These are phyloP conservation scores for Protula sp. DNA, from an alignment of 2,888 invertebrate species.

Conservation along the genomic window DNA sequence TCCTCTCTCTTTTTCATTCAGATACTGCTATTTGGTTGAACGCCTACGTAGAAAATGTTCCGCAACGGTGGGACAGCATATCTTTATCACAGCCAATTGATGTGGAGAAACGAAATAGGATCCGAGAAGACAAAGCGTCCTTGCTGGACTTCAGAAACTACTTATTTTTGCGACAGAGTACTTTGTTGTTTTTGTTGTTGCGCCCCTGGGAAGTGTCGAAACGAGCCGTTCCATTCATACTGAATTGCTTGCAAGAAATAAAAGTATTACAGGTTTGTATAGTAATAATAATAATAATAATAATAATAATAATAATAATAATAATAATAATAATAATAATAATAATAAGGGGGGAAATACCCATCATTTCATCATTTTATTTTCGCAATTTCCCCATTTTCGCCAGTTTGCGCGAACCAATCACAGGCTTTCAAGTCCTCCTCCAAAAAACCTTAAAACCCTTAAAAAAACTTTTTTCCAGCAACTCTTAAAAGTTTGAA, in stretches of 20 bases:
- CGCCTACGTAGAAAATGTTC: slow-evolving; percentile 28
- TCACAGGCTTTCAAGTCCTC: too few relatives aligned
- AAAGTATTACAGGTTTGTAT: slow-evolving; percentile 70
- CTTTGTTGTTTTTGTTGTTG: slow-evolving; percentile 61
- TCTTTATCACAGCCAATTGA: slow-evolving; percentile 53
- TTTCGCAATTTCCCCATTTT: too few relatives aligned
- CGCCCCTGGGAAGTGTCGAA: slow-evolving; percentile 86
- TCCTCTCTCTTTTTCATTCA: slow-evolving; percentile 39
- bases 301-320: too few relatives aligned
- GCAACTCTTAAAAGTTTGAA: too few relatives aligned
- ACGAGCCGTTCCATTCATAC: slow-evolving; percentile 81
- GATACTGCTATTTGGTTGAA: slow-evolving; percentile 81
- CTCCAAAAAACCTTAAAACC: too few relatives aligned
- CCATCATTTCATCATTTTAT: too few relatives aligned
- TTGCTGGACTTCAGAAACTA: slow-evolving; percentile 88
- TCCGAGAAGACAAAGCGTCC: slow-evolving; percentile 60
- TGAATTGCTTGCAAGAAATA: slow-evolving; percentile 81
- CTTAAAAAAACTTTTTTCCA: too few relatives aligned
- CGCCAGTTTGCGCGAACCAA: too few relatives aligned
- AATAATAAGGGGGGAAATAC: too few relatives aligned
- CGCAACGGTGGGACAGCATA: neutral
- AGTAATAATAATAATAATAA: too few relatives aligned
- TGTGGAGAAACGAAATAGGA: slow-evolving; percentile 42
- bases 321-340: too few relatives aligned
- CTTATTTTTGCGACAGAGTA: slow-evolving; percentile 85